Percentiles rank a stretch among this genome's conserved stretches.
phyloP scores from a whole-genome alignment of 2,888 invertebrate species.

The Agrochola macilenta region DNA sequence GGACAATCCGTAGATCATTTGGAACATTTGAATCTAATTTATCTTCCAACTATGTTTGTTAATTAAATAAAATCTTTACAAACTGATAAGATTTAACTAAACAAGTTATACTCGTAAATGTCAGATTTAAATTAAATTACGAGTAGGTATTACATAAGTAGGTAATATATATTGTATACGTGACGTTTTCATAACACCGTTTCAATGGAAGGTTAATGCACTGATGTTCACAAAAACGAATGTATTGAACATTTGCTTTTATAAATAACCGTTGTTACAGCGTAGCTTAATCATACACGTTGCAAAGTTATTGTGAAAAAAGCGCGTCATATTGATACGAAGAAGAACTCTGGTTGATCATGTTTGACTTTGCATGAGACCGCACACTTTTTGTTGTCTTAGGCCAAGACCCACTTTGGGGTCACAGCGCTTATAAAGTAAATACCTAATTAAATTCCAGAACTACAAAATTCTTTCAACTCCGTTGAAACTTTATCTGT shows the following conservation, averaged over 20 bases:
- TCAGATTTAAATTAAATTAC: slow-evolving; percentile 54
- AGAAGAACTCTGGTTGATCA: background rate
- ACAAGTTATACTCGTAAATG: slow-evolving; percentile 40
- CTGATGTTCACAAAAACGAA: slow-evolving; percentile 49
- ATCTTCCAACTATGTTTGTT: slow-evolving; percentile 50
- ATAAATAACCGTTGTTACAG: slow-evolving; percentile 42
- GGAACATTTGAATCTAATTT: slow-evolving; percentile 54
- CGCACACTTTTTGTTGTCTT: slow-evolving; percentile 15
- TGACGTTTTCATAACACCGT: slow-evolving; percentile 51
- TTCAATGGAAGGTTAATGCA: slow-evolving; percentile 54
- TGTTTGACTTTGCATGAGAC: slow-evolving; percentile 17
- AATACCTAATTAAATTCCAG: slow-evolving; percentile 28
- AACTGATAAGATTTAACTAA: slow-evolving; percentile 43
- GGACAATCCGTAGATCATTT: slow-evolving; percentile 62
- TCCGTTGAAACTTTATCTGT: background rate
- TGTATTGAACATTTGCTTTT: slow-evolving; percentile 46
- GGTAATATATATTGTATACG: slow-evolving; percentile 12
- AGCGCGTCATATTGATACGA: background rate
- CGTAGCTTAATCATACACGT: slow-evolving; percentile 31
- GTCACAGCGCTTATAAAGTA: slow-evolving; percentile 43
- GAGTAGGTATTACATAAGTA: slow-evolving; percentile 38
- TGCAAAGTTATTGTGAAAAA: slow-evolving; percentile 34
- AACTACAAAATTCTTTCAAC: slow-evolving; percentile 5
- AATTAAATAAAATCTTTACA: slow-evolving; percentile 56
- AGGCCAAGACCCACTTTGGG: slow-evolving; percentile 39